phyloP scores from a whole-genome alignment of 2,113 vertebrate species.

The Aphyosemion australe region DNA sequence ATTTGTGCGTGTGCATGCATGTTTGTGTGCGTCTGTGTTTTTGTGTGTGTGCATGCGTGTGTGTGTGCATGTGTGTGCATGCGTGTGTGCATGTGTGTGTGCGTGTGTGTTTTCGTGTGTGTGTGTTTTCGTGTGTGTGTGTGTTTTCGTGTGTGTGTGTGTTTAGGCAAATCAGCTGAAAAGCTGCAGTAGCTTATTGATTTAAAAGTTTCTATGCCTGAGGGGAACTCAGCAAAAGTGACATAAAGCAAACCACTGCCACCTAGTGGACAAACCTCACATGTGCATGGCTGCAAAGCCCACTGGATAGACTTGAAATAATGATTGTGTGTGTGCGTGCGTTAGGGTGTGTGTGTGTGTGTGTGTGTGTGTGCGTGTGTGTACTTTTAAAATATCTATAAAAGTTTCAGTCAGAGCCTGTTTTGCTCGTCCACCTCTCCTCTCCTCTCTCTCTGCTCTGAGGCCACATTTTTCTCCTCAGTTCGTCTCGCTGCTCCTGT shows the following conservation, averaged over 20 bases:
- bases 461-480: constrained; percentile 2
- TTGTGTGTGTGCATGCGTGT: too few species aligned
- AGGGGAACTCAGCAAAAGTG: not conserved
- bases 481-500: constrained; percentile 12
- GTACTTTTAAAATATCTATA: not conserved
- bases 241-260: constrained; percentile 43
- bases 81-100: too few species aligned
- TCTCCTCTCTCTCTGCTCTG: not conserved
- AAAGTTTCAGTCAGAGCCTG: not conserved
- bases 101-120: too few species aligned
- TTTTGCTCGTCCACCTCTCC: not conserved
- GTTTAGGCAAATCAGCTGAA: constrained; percentile 44
- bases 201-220: constrained; percentile 16
- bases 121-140: too few species aligned
- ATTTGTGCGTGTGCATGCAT: too few species aligned
- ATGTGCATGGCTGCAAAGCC: not conserved
- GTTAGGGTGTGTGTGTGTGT: too few species aligned
- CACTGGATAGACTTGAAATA: not conserved
- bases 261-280: constrained; percentile 42
- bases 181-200: constrained; percentile 30
- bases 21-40: too few species aligned
- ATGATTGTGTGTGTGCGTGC: too few species aligned
- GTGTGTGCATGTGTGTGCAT: too few species aligned
- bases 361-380: too few species aligned
- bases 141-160: constrained; percentile 8